Percentiles rank a stretch among this genome's conserved stretches.
Evolutionary conservation across 2,797 vertebrate species (phyloP).

Genomic region (Carapus acus): DNA sequence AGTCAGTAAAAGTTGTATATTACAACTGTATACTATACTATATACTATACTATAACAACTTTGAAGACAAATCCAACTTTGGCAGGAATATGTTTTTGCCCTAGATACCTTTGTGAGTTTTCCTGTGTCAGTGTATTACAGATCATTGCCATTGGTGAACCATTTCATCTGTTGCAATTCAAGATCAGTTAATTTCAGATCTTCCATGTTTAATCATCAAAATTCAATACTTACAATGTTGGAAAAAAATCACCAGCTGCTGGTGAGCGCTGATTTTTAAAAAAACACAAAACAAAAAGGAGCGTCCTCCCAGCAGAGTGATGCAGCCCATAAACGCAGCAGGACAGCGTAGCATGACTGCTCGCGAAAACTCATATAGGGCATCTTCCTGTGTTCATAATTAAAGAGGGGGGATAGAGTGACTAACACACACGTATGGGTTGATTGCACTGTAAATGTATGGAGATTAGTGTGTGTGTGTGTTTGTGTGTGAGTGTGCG

Average conservation of each 20-base stretch:
- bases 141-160: no score
- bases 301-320: constrained; percentile 27
- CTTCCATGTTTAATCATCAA: neutral
- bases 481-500: neutral
- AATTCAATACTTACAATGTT: constrained; percentile 45
- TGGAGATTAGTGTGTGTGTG: constrained; percentile 23
- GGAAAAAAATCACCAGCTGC: constrained; percentile 1
- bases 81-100: no score
- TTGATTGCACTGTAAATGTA: constrained; percentile 53
- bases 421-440: constrained; percentile 64
- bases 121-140: no score
- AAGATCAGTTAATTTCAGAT: no score
- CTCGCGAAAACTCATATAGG: constrained; percentile 63
- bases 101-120: no score
- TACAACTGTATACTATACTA: no score
- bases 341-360: constrained; percentile 56
- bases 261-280: constrained; percentile 1
- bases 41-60: no score
- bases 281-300: constrained; percentile 1
- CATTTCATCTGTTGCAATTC: neutral
- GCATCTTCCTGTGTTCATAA: constrained; percentile 73
- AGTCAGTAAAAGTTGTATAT: no score
- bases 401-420: constrained; percentile 70
- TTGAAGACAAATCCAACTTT: no score
- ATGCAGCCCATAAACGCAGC: constrained; percentile 39